Conservation (phyloP, 2,113 vertebrate genomes). For the Jacana jacana region DNA sequence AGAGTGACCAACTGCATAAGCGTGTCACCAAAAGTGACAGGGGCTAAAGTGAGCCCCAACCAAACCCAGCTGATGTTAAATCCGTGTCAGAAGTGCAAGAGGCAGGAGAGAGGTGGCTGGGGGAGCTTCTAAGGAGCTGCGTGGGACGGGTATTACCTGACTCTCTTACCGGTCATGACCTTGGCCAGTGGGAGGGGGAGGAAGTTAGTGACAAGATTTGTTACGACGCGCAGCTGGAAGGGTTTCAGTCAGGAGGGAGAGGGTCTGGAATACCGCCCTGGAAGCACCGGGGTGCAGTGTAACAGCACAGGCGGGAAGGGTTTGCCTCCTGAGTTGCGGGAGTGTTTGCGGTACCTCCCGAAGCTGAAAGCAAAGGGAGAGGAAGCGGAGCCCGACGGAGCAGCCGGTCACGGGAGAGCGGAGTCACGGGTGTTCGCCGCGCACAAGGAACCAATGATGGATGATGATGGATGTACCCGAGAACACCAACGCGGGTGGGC, state of each 20-base stretch:
- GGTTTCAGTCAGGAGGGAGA: fast-evolving
- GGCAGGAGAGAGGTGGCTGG: background rate
- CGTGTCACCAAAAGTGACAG: background rate
- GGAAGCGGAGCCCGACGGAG: no score
- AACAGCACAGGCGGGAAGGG: fast-evolving
- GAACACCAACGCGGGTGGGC: background rate
- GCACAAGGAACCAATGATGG: fast-evolving
- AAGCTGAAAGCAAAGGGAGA: background rate
- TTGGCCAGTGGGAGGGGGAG: background rate
- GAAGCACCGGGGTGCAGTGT: background rate
- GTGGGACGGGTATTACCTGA: fast-evolving
- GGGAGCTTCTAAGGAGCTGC: background rate
- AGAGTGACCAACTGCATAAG: background rate
- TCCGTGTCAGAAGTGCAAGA: background rate
- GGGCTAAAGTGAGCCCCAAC: background rate
- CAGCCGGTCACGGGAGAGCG: background rate
- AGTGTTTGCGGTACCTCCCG: background rate
- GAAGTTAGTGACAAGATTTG: background rate
- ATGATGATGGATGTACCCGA: fast-evolving
- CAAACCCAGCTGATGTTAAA: background rate
- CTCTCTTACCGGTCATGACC: background rate
- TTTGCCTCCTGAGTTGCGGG: background rate
- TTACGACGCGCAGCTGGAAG: fast-evolving
- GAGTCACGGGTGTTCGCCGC: fast-evolving
- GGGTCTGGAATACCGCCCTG: background rate